These are phyloP conservation scores for Myopa tessellatipennis DNA, from an alignment of 2,888 invertebrate genomes.

Conservation along the genomic window DNA sequence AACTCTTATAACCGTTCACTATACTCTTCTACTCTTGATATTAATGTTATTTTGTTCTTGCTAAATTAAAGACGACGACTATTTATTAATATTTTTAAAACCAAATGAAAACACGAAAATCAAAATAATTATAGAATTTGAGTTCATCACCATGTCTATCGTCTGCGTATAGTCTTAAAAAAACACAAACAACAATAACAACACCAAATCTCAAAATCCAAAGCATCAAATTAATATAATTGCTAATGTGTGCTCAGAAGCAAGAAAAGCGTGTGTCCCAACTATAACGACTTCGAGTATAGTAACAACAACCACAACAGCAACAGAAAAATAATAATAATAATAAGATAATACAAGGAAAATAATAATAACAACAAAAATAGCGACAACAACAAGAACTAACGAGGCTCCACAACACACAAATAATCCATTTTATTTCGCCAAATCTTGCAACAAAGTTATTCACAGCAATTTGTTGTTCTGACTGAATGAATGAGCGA, in stretches of 20 bases:
- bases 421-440: constrained; percentile 24
- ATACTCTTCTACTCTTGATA: too few species aligned
- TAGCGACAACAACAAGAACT: constrained; percentile 6
- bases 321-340: not conserved
- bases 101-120: too few species aligned
- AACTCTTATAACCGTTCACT: too few species aligned
- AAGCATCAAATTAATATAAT: constrained; percentile 65
- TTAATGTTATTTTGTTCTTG: too few species aligned
- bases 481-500: constrained; percentile 8
- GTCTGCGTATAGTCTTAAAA: constrained; percentile 61
- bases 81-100: too few species aligned
- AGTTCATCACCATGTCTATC: constrained; percentile 52
- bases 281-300: not conserved
- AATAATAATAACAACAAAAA: not conserved
- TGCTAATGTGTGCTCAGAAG: constrained; percentile 60
- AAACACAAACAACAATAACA: constrained; percentile 22
- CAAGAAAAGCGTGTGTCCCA: constrained; percentile 25
- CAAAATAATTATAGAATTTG: not conserved
- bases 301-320: not conserved
- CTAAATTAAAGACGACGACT: too few species aligned
- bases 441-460: constrained; percentile 40
- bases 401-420: not conserved
- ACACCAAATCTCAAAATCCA: constrained; percentile 51
- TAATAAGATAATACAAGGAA: too few species aligned
- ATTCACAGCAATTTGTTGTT: constrained; percentile 48